Base-by-base conservation (phyloP, 2,113 vertebrate genomes). In the Octodon degus region DNA sequence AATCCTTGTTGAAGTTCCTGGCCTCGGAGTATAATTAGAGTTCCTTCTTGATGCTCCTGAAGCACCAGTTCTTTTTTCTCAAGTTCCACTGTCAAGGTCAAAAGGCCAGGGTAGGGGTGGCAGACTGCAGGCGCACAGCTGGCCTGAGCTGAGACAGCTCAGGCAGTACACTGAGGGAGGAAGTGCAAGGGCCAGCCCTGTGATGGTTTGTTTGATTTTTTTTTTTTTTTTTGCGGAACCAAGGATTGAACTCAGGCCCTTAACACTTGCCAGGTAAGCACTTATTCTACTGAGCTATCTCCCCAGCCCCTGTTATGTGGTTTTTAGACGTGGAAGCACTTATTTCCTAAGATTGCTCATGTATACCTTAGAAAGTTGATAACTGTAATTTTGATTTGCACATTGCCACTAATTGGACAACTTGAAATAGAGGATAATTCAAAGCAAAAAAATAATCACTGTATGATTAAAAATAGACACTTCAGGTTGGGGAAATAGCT, bases 311-410 rank as follows among this genome's bases (percentile, higher is more conserved):
- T 43, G 1, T 20, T 32, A 67, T 43, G 5, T 50, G 2, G 20
- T 77, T 84, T 58, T 63, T 8, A 63, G 85, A 87, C 81, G 65
- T 0, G 25, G 63, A 40, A 82, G 79, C 32, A 55, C 76, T 74
- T 79, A 85, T 91, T 86, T 95, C 93, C 95, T 13, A 63, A 85
- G 79, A 83, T 86, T 82, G 27, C 47, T 96, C 72, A 50, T 22
- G 19, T 40, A 25, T 25, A 87, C 67, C 60, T 95, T 95, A 83
- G 65, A 94, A 92, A 96, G 80, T 16, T 82, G 50, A 93, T 22
- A 32, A 58, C 4, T 50, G 14, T 24, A 65, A 89, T 95, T 95
- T 83, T 43, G 43, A 19, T 84, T 90, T 68, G 16, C 8, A 92
- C 37, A 87, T 53, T 77, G 85, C 65, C 79, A 76, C 34, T 13